phyloP scores from a whole-genome alignment of 1,140 invertebrate species.

The Zophobas atratus region DNA sequence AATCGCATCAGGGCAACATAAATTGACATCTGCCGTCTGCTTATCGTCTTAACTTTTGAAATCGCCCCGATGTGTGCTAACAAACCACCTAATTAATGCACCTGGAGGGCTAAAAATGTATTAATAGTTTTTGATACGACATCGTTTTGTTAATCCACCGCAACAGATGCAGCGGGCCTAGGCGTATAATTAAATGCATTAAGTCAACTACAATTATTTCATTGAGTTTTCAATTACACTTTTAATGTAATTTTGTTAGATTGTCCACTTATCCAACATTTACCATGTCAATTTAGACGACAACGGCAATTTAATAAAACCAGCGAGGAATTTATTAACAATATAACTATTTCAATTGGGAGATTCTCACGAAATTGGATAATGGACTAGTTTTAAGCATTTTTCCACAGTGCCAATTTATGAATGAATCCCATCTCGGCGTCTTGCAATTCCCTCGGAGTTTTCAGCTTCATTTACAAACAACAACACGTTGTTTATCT shows the following conservation, averaged over 20 bases:
- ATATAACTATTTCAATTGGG: constrained; percentile 36
- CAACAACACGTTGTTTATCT: constrained; percentile 54
- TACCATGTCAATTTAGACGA: constrained; percentile 22
- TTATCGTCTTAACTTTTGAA: constrained; percentile 23
- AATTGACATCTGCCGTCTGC: constrained; percentile 35
- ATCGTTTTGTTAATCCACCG: constrained; percentile 11
- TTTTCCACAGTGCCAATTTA: constrained; percentile 9
- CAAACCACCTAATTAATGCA: constrained; percentile 26
- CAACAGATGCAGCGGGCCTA: constrained; percentile 12
- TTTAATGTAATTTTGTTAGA: constrained; percentile 46
- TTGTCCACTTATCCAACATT: constrained; percentile 37
- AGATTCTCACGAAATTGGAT: constrained; percentile 38
- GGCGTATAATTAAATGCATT: constrained; percentile 41
- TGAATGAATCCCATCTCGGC: constrained; percentile 18
- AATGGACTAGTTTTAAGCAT: background rate
- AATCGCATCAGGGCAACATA: constrained; percentile 32
- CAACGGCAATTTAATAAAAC: constrained; percentile 29
- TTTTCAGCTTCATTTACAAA: constrained; percentile 54
- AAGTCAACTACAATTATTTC: constrained; percentile 50
- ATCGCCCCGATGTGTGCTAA: constrained; percentile 20
- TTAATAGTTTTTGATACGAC: constrained; percentile 33
- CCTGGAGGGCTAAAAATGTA: constrained; percentile 25
- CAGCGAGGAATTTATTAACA: constrained; percentile 22
- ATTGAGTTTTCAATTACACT: constrained; percentile 50
- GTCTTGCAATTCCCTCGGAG: constrained; percentile 7